Conservation (phyloP, 2,888 invertebrate species). For the Eledone cirrhosa region DNA sequence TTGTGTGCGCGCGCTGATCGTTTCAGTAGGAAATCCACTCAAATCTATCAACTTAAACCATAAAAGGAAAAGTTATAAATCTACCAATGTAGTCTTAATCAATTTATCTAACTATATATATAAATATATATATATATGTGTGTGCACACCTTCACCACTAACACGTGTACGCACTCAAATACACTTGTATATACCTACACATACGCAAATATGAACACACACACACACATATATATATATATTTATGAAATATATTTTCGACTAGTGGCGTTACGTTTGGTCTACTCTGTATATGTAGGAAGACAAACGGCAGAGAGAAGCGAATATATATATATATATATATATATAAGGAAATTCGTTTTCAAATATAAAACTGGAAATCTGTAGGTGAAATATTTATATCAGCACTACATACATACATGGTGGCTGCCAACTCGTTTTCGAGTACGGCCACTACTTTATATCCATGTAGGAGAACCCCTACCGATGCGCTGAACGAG, state of each 20-base stretch:
- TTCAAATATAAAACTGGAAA: fast-evolving
- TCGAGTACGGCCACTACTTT: too few species aligned
- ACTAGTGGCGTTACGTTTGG: too few species aligned
- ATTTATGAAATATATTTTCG: not conserved
- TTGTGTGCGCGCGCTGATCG: too few species aligned
- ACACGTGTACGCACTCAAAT: not conserved
- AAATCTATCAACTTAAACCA: too few species aligned
- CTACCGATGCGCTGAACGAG: too few species aligned
- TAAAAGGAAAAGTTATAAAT: too few species aligned
- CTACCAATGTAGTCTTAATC: too few species aligned
- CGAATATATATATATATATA: slow-evolving; percentile 21
- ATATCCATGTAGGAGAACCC: too few species aligned
- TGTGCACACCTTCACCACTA: not conserved
- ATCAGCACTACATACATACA: not conserved
- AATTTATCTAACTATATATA: not conserved
- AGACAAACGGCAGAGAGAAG: too few species aligned
- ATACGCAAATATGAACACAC: not conserved
- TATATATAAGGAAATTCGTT: not conserved
- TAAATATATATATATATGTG: not conserved
- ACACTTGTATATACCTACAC: slow-evolving; percentile 29
- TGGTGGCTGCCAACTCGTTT: too few species aligned
- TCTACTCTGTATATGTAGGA: too few species aligned
- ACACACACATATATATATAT: not conserved
- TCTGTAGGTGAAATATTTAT: not conserved
- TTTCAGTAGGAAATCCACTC: too few species aligned